These are phyloP conservation scores for Eurois occulta DNA, from an alignment of 2,888 invertebrate genomes.

Conservation along the genomic window DNA sequence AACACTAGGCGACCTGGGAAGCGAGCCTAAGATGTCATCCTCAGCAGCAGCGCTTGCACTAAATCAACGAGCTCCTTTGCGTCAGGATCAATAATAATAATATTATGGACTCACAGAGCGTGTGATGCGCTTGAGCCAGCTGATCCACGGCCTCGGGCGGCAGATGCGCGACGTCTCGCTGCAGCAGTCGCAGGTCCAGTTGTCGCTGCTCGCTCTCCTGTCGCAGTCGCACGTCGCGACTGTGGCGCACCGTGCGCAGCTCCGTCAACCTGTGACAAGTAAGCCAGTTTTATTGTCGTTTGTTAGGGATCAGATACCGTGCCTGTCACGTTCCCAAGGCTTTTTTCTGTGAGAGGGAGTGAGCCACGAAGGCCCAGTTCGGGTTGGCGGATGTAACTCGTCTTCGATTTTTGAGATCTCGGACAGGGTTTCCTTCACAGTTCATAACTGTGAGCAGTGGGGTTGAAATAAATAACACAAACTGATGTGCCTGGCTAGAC, in stretches of 20 bases:
- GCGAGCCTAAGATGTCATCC: background rate
- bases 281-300: background rate
- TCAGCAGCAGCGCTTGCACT: background rate
- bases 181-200: constrained; percentile 94
- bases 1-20: background rate
- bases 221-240: constrained; percentile 93
- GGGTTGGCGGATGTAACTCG: background rate
- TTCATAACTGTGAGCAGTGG: background rate
- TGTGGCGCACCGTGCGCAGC: constrained; percentile 93
- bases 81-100: background rate
- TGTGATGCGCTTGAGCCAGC: constrained; percentile 93
- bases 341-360: background rate
- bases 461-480: background rate
- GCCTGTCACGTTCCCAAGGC: background rate
- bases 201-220: constrained; percentile 94
- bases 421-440: background rate
- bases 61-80: background rate
- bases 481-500: background rate
- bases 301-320: background rate
- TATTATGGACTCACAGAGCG: constrained; percentile 91
- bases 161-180: constrained; percentile 93
- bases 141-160: constrained; percentile 94
- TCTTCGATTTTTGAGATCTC: background rate
- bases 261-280: constrained; percentile 91
- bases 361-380: background rate